Percentiles rank a stretch among this genome's conserved stretches.
These are phyloP conservation scores for Limnothrissa miodon DNA, from an alignment of 2,113 vertebrate species.

Conservation along the genomic window DNA sequence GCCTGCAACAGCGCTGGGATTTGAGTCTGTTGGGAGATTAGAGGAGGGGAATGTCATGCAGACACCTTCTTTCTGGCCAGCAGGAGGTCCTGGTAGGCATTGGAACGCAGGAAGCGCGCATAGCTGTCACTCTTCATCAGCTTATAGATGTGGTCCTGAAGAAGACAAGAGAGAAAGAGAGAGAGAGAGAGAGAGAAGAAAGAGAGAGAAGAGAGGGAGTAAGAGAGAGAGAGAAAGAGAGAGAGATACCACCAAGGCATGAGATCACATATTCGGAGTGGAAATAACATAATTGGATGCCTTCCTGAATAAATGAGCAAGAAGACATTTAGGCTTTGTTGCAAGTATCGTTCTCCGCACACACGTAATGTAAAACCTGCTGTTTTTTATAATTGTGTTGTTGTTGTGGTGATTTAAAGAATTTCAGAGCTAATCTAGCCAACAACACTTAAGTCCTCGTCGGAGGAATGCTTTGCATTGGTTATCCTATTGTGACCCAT, in stretches of 20 bases:
- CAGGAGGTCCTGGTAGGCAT: slow-evolving; percentile 94
- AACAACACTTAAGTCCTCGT: neutral
- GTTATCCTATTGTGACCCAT: neutral
- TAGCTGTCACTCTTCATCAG: slow-evolving; percentile 99
- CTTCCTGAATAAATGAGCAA: neutral
- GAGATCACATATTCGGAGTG: neutral
- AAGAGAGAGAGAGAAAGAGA: neutral
- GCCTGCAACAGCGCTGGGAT: neutral
- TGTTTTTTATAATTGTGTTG: neutral
- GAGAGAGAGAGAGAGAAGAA: neutral
- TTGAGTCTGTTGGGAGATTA: neutral
- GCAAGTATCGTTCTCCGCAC: neutral
- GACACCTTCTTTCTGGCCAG: slow-evolving; percentile 93
- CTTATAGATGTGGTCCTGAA: slow-evolving; percentile 97
- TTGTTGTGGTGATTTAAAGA: neutral
- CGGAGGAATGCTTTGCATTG: neutral
- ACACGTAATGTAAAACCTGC: neutral
- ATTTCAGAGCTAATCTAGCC: neutral
- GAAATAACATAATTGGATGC: neutral
- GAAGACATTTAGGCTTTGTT: neutral
- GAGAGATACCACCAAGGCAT: neutral
- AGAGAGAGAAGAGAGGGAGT: no score
- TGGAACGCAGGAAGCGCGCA: slow-evolving; percentile 94
- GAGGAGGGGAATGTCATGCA: neutral
- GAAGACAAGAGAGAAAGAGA: neutral